Evolutionary conservation across 2,888 invertebrate species (phyloP).

Genomic region (Xylota sylvarum): DNA sequence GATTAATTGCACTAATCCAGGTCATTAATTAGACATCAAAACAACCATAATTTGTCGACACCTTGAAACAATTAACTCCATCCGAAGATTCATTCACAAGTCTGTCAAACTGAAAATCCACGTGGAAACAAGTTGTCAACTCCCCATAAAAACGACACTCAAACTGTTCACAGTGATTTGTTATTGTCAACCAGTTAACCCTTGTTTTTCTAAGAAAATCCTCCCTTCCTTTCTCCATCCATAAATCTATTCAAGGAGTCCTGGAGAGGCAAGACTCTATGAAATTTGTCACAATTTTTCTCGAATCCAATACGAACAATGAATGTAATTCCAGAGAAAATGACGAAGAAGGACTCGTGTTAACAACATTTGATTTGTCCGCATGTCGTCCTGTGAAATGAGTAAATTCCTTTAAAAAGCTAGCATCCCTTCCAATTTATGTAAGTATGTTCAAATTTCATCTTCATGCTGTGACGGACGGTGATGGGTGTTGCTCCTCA

Average conservation of each 20-base stretch:
- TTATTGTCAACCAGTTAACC: constrained; percentile 7
- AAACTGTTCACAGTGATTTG: background rate
- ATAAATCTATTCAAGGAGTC: constrained; percentile 4
- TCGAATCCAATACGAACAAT: background rate
- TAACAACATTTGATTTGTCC: constrained; percentile 2
- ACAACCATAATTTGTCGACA: too few species aligned
- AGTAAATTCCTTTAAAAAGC: constrained; percentile 10
- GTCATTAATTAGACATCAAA: too few species aligned
- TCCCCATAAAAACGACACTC: constrained; percentile 2
- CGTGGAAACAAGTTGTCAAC: constrained; percentile 12
- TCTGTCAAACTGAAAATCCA: background rate
- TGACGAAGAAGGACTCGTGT: background rate
- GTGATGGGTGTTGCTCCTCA: background rate
- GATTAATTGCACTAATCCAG: too few species aligned
- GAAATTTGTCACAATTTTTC: background rate
- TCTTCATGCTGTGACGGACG: background rate
- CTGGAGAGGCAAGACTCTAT: background rate
- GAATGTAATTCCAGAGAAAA: background rate
- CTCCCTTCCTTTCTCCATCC: background rate
- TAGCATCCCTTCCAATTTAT: constrained; percentile 24
- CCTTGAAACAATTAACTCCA: background rate
- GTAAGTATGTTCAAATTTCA: constrained; percentile 33
- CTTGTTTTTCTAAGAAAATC: background rate
- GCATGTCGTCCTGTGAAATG: background rate
- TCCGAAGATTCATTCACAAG: background rate